phyloP scores from a whole-genome alignment of 2,888 invertebrate species.

The Oeneis ivallda region DNA sequence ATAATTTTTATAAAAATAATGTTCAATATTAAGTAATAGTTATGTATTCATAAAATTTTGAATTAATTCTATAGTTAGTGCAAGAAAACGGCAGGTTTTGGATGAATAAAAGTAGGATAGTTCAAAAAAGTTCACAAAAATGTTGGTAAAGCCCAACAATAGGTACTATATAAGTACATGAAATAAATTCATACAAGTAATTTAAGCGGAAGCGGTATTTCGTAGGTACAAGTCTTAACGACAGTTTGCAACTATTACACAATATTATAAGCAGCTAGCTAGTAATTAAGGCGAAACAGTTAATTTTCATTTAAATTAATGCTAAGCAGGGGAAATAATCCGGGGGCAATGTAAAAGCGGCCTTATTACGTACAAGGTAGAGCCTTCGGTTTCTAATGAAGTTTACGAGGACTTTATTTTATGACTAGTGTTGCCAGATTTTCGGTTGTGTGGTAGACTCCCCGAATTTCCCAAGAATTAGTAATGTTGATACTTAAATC shows the following conservation, averaged over 20 bases:
- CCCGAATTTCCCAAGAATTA: background rate
- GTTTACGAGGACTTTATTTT: conserved; percentile 8
- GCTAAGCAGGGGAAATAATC: conserved; percentile 18
- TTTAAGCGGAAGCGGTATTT: conserved; percentile 19
- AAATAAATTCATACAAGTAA: conserved; percentile 9
- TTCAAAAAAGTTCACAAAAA: too few relatives aligned
- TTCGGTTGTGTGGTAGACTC: background rate
- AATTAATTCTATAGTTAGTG: too few relatives aligned
- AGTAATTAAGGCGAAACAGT: conserved; percentile 27
- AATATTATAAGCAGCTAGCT: conserved; percentile 28
- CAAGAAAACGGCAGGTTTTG: too few relatives aligned
- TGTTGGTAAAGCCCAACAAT: too few relatives aligned
- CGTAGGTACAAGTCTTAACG: conserved; percentile 3
- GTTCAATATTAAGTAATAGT: too few relatives aligned
- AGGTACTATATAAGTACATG: background rate
- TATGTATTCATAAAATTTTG: too few relatives aligned
- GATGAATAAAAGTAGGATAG: too few relatives aligned
- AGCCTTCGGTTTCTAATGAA: conserved; percentile 10
- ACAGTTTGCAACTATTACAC: conserved; percentile 19
- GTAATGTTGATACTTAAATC: background rate
- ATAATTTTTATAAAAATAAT: too few relatives aligned
- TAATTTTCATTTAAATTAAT: conserved; percentile 32
- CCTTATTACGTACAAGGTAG: conserved; percentile 15
- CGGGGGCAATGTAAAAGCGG: conserved; percentile 15
- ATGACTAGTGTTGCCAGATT: conserved; percentile 13